A percentile compares a stretch with the other conserved stretches of the same genome.
Conservation (phyloP, 2,888 invertebrate genomes). For the Celastrina argiolus region DNA sequence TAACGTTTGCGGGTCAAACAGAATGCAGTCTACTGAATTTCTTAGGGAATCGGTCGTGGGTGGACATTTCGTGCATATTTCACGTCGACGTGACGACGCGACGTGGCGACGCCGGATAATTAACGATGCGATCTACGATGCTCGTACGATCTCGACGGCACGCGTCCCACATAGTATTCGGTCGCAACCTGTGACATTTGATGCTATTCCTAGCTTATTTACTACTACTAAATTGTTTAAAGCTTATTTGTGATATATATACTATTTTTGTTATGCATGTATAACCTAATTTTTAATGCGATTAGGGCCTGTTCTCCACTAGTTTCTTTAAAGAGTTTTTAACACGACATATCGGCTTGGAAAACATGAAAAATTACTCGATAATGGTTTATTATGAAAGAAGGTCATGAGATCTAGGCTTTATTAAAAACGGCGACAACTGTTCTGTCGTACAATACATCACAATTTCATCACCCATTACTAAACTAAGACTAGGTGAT, state of each 20-base stretch:
- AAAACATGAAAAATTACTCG: too few relatives aligned
- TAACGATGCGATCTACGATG: slow-evolving; percentile 51
- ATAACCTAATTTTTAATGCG: background rate
- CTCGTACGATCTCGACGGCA: slow-evolving; percentile 27
- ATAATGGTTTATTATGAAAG: too few relatives aligned
- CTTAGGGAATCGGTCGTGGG: slow-evolving; percentile 24
- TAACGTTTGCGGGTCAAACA: background rate
- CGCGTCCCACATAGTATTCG: slow-evolving; percentile 30
- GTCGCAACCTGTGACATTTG: slow-evolving; percentile 26
- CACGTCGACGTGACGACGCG: slow-evolving; percentile 43
- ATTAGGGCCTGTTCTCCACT: too few relatives aligned
- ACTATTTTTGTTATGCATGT: background rate
- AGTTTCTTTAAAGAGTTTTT: too few relatives aligned
- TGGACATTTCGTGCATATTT: slow-evolving; percentile 49
- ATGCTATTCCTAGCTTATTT: slow-evolving; percentile 19
- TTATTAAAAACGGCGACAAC: too few relatives aligned
- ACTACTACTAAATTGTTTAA: background rate
- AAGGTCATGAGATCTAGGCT: too few relatives aligned
- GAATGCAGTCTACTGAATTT: slow-evolving; percentile 17
- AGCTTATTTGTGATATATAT: background rate
- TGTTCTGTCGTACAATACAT: too few relatives aligned
- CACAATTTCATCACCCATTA: too few relatives aligned
- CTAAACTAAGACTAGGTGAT: too few relatives aligned
- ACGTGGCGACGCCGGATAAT: slow-evolving; percentile 45
- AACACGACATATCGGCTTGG: too few relatives aligned